Evolutionary conservation across 2,797 vertebrate species (phyloP), one percentile per base, ranked within the genome.

Genomic region (Psittacula echo): DNA sequence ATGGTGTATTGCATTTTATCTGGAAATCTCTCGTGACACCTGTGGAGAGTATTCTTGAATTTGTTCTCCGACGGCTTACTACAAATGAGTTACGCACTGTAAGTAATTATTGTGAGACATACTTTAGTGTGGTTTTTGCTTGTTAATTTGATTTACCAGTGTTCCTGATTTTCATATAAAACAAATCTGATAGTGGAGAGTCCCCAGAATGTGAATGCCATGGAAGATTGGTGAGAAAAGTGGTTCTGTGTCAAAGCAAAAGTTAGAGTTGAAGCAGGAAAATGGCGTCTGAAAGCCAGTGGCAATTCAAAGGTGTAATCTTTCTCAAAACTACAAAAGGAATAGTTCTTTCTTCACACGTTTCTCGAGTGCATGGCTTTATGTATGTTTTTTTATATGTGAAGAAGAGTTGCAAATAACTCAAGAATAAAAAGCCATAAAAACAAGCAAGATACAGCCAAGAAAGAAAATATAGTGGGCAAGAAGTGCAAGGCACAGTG

Each of bases 81-180:
- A 22, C 95, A 87, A 97, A 98, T 42, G 99, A 99, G 71, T 97
- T 99, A 67, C 98, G 94, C 93, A 98, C 98, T 93, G 99, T 98
- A 97, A 98, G 97, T 92, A 88, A 45, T 70, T 42, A 44, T n/a
- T 66, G 8, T 15, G 23, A 72, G 37, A 47, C 39, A 14, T 34
- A 16, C 12, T 78, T 89, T 0, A 17, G 37, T 81, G 30, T 74
- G 48, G 5, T 60, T 80, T 64, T 64, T 89, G 12, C 34, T 66
- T 54, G 2, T 48, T 93, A n/a, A 75, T 41, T 75, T 78, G 27
- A 24, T 67, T 73, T 76, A 51, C 20, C 23, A 48, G 4, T 53
- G 13, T 71, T 67, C 34, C 41, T 72, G 8, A 30, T 75, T 73
- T 56, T 78, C 11, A 11, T 48, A 50, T 37, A 3, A 85, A 71